These are phyloP conservation scores for Camelus dromedarius DNA, from an alignment of 2,113 vertebrate genomes.

Conservation along the genomic window DNA sequence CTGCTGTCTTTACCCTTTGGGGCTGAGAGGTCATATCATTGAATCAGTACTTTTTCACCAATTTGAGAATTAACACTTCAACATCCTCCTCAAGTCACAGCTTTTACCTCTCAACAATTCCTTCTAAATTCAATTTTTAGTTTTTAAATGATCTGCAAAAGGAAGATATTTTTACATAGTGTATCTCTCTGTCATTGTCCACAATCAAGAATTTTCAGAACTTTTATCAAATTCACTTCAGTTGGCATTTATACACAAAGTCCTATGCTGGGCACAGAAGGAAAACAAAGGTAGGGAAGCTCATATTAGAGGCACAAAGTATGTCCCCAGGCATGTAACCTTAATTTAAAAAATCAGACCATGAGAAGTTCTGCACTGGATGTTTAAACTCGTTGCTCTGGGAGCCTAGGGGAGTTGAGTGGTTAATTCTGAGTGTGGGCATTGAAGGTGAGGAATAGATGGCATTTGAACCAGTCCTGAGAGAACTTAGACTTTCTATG, in stretches of 20 bases:
- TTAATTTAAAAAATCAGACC: neutral
- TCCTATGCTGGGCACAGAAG: neutral
- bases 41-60: constrained; percentile 47
- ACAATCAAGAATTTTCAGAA: neutral
- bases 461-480: neutral
- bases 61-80: constrained; percentile 55
- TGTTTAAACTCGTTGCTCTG: neutral
- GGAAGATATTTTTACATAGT: constrained; percentile 18
- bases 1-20: neutral
- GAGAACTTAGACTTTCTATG: constrained; percentile 13
- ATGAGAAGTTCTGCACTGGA: neutral
- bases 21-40: neutral
- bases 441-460: neutral
- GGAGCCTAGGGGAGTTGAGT: neutral
- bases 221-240: constrained; percentile 12
- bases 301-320: neutral
- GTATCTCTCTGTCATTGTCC: neutral
- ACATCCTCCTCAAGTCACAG: constrained; percentile 46
- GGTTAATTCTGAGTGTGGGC: constrained; percentile 14
- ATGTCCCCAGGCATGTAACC: neutral
- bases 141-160: constrained; percentile 52
- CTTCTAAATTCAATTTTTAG: constrained; percentile 32
- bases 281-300: neutral
- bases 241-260: neutral
- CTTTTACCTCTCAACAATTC: constrained; percentile 27